Conservation (phyloP, 2,797 vertebrate genomes). For the Pogoniulus pusillus region DNA sequence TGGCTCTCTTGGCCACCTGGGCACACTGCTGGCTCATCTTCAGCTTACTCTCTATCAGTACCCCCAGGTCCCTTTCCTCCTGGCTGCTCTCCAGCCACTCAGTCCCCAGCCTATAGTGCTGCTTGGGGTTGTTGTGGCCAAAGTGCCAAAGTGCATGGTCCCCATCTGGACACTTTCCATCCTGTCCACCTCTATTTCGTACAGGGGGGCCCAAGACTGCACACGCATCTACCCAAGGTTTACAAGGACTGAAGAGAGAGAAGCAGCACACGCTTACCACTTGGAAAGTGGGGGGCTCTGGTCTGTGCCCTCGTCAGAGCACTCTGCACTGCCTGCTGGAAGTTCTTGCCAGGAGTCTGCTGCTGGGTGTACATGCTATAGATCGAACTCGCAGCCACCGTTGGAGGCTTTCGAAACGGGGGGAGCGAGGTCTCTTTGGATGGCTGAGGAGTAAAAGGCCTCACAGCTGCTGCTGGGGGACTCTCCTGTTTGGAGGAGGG, state of each 20-base stretch:
- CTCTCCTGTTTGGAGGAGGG: conserved; percentile 87
- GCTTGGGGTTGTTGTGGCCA: too few species aligned
- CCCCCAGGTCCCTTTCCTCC: too few species aligned
- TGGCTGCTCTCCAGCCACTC: too few species aligned
- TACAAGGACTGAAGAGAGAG: background rate
- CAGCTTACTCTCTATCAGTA: too few species aligned
- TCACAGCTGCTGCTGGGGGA: conserved; percentile 90
- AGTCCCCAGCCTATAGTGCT: too few species aligned
- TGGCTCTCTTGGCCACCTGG: too few species aligned
- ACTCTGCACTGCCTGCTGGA: conserved; percentile 83
- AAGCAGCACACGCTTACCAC: conserved; percentile 78
- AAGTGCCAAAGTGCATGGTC: too few species aligned
- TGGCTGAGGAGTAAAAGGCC: conserved; percentile 94
- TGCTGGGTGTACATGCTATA: conserved; percentile 96
- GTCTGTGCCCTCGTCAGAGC: conserved; percentile 81
- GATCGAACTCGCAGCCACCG: conserved; percentile 90
- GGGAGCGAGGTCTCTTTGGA: conserved; percentile 83
- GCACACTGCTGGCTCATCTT: too few species aligned
- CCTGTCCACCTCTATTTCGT: too few species aligned
- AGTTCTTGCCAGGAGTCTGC: conserved; percentile 82
- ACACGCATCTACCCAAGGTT: background rate
- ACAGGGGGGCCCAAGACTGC: too few species aligned
- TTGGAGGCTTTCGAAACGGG: conserved; percentile 87
- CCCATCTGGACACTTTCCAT: too few species aligned
- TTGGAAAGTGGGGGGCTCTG: conserved; percentile 84